These are phyloP conservation scores for Lerema accius DNA, from an alignment of 1,140 invertebrate species.

Conservation along the genomic window DNA sequence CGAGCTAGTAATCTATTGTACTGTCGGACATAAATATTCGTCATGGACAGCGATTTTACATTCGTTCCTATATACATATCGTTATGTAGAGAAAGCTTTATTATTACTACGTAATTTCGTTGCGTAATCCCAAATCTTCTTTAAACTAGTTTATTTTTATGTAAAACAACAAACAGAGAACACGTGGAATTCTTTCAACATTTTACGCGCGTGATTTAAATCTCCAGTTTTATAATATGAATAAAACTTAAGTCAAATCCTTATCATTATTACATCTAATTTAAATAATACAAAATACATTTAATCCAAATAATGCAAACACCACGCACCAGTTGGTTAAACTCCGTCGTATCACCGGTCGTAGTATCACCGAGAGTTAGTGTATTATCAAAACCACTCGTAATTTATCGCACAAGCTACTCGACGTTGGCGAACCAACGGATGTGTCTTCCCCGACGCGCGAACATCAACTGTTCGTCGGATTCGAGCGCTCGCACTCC, in stretches of 20 bases:
- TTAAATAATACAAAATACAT: constrained; percentile 14
- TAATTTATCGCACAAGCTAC: constrained; percentile 44
- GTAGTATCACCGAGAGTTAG: constrained; percentile 34
- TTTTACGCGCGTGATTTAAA: background rate
- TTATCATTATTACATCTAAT: background rate
- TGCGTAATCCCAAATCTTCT: constrained; percentile 50
- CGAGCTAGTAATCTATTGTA: constrained; percentile 11
- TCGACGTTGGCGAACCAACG: constrained; percentile 48
- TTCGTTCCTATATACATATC: constrained; percentile 50
- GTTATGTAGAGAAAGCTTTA: constrained; percentile 63
- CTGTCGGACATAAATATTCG: constrained; percentile 53
- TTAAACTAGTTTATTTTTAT: constrained; percentile 1
- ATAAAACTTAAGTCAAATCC: too few species aligned
- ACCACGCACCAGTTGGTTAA: constrained; percentile 52
- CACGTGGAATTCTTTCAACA: too few species aligned
- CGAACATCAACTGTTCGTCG: constrained; percentile 72
- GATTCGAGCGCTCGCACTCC: constrained; percentile 42
- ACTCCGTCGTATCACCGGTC: constrained; percentile 37
- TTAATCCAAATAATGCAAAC: constrained; percentile 39
- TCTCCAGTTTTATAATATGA: too few species aligned
- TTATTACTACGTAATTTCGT: constrained; percentile 47
- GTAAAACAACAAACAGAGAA: background rate
- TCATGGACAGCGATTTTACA: constrained; percentile 58
- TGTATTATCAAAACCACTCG: constrained; percentile 42
- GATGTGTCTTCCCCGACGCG: constrained; percentile 74